Percentiles rank a stretch among this genome's conserved stretches.
These are phyloP conservation scores for Callocephalon fimbriatum DNA, from an alignment of 2,113 vertebrate genomes.

Conservation along the genomic window DNA sequence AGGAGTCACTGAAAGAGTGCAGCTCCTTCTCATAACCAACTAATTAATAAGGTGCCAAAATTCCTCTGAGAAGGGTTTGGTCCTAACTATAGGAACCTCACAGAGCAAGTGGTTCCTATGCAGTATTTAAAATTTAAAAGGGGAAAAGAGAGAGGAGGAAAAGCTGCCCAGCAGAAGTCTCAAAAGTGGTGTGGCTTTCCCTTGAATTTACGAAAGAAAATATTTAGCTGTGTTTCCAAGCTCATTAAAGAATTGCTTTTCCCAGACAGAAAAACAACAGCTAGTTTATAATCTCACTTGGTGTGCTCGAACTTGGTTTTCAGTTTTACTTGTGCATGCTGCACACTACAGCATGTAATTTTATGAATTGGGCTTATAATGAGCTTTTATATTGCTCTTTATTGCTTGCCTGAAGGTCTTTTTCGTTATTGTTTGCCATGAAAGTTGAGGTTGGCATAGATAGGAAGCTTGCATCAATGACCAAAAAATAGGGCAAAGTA, in stretches of 20 bases:
- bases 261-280: constrained; percentile 21
- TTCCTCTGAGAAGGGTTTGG: constrained; percentile 77
- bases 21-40: constrained; percentile 80
- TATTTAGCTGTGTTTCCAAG: constrained; percentile 52
- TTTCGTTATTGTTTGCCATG: background rate
- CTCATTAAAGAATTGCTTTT: constrained; percentile 42
- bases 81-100: constrained; percentile 75
- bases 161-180: constrained; percentile 55
- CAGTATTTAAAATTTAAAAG: constrained; percentile 79
- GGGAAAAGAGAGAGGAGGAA: constrained; percentile 64
- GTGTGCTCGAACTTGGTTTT: background rate
- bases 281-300: background rate
- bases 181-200: constrained; percentile 30
- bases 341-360: background rate
- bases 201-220: constrained; percentile 59
- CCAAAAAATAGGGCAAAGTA: background rate
- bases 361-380: background rate
- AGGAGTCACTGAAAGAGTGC: constrained; percentile 83
- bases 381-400: background rate
- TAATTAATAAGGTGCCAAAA: constrained; percentile 86
- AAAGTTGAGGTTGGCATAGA: background rate
- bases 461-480: background rate
- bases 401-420: background rate
- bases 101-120: constrained; percentile 71
- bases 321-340: constrained; percentile 13